These are phyloP conservation scores for Carettochelys insculpta DNA, from an alignment of 2,113 vertebrate species.

Conservation along the genomic window DNA sequence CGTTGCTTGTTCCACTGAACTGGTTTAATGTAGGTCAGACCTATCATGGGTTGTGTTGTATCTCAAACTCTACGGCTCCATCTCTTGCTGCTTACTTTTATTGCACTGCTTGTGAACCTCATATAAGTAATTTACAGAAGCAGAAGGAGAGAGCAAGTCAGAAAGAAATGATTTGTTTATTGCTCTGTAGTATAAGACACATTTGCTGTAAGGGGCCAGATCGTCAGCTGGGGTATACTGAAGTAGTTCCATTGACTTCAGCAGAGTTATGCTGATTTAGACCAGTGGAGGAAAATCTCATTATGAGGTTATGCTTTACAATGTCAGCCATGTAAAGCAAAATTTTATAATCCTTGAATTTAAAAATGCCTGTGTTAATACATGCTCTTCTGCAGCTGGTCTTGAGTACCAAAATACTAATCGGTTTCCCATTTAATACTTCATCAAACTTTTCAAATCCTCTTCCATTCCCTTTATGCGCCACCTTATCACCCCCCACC, in stretches of 20 bases:
- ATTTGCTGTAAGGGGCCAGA: not conserved
- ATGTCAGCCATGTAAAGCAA: not conserved
- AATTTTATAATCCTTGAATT: slow-evolving; percentile 5
- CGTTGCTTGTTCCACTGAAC: slow-evolving; percentile 6
- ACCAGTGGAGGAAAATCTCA: not conserved
- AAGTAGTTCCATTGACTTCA: not conserved
- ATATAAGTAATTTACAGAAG: slow-evolving; percentile 41
- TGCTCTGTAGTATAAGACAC: not conserved
- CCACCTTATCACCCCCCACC: too few species aligned
- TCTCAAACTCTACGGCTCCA: slow-evolving; percentile 36
- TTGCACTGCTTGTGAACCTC: slow-evolving; percentile 4
- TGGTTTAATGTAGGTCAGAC: slow-evolving; percentile 46
- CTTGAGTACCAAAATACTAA: not conserved
- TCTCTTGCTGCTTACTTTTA: slow-evolving; percentile 48
- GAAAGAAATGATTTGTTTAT: not conserved
- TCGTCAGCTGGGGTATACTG: not conserved
- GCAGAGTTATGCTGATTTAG: not conserved
- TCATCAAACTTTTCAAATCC: slow-evolving; percentile 9
- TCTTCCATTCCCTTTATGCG: not conserved
- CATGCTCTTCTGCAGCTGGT: not conserved
- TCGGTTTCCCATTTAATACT: slow-evolving; percentile 2
- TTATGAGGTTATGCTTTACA: slow-evolving; percentile 9
- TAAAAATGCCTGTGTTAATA: not conserved
- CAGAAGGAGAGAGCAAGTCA: slow-evolving; percentile 25
- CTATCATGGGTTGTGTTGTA: slow-evolving; percentile 8